Conservation (phyloP, 2,888 invertebrate species). For the Crematogaster levior region DNA sequence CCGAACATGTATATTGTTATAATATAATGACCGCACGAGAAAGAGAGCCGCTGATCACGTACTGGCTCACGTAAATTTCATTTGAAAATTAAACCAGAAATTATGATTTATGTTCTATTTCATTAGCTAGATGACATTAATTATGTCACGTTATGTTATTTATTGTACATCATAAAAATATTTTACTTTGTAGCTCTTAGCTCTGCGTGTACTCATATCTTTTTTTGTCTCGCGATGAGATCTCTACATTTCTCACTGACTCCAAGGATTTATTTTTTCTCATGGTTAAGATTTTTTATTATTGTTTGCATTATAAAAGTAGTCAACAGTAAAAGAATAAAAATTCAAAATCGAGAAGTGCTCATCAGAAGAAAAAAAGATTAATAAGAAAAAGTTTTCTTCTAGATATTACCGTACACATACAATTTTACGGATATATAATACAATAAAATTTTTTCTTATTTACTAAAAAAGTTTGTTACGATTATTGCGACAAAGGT, state of each 20-base stretch:
- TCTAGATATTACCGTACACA: too few species aligned
- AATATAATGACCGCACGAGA: constrained; percentile 20
- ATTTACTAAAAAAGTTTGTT: too few species aligned
- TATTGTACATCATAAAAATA: neutral
- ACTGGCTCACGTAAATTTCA: constrained; percentile 20
- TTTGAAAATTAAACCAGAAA: constrained; percentile 21
- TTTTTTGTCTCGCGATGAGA: neutral
- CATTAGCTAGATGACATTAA: neutral
- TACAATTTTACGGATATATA: too few species aligned
- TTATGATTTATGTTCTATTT: neutral
- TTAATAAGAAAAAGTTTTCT: neutral
- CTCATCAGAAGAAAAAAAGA: neutral
- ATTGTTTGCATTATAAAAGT: too few species aligned
- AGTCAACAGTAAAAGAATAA: neutral
- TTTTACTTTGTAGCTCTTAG: neutral
- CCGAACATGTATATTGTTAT: constrained; percentile 15
- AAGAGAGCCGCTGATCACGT: constrained; percentile 40
- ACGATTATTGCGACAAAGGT: too few species aligned
- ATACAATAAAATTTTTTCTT: too few species aligned
- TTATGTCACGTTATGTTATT: neutral
- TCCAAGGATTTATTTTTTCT: neutral
- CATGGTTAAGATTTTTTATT: neutral
- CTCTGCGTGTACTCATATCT: neutral
- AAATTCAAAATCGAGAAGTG: neutral
- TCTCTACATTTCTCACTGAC: neutral